Evolutionary conservation across 2,888 invertebrate genomes (phyloP).

Genomic region (Mesorhabditis sp.): DNA sequence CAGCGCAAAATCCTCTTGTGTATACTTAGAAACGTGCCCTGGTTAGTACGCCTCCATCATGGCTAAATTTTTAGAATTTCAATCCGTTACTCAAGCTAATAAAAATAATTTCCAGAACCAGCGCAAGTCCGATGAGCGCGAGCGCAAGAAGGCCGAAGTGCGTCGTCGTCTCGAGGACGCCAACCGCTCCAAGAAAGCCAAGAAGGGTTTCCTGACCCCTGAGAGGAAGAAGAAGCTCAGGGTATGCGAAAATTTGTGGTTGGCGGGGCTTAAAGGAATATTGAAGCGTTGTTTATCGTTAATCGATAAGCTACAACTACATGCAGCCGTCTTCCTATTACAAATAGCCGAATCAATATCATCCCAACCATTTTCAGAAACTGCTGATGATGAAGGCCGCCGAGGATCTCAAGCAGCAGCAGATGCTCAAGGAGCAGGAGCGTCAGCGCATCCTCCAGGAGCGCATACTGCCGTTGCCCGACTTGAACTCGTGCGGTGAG

Average conservation of each 20-base stretch:
- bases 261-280: too few relatives aligned
- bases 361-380: constrained; percentile 68
- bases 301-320: too few relatives aligned
- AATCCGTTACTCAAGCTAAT: not conserved
- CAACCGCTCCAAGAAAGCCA: constrained; percentile 90
- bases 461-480: constrained; percentile 83
- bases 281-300: too few relatives aligned
- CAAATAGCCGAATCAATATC: not conserved
- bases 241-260: constrained; percentile 74
- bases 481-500: constrained; percentile 68
- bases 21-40: too few relatives aligned
- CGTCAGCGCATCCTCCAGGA: constrained; percentile 91
- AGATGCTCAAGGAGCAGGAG: constrained; percentile 95
- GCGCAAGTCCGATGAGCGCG: constrained; percentile 92
- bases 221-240: constrained; percentile 99
- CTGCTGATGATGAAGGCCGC: constrained; percentile 99
- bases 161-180: constrained; percentile 97
- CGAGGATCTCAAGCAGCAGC: constrained; percentile 98
- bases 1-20: too few relatives aligned
- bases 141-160: constrained; percentile 97
- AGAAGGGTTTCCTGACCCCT: constrained; percentile 99
- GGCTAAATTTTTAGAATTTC: too few relatives aligned
- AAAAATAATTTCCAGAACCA: constrained; percentile 24
- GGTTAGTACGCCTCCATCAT: too few relatives aligned
- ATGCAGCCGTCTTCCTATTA: too few relatives aligned